phyloP scores from a whole-genome alignment of 2,113 vertebrate species.

The Tachysurus fulvidraco region DNA sequence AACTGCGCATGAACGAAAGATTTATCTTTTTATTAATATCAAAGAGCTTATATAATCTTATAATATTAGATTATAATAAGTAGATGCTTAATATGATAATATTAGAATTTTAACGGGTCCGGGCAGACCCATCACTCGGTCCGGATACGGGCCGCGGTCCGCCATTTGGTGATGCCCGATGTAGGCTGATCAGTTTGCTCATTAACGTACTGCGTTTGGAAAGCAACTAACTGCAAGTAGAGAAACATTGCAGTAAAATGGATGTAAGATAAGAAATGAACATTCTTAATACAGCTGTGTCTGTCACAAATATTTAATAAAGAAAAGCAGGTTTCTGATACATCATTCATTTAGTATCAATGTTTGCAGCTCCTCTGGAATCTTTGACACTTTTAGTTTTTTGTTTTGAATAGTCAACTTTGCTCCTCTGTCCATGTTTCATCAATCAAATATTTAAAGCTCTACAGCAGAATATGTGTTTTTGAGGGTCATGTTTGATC shows the following conservation, averaged over 20 bases:
- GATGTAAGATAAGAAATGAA: neutral
- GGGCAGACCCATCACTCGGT: too few relatives aligned
- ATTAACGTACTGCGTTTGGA: neutral
- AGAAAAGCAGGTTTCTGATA: neutral
- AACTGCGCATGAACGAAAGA: too few relatives aligned
- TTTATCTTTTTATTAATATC: too few relatives aligned
- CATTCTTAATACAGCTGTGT: neutral
- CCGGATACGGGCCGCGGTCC: too few relatives aligned
- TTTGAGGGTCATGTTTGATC: neutral
- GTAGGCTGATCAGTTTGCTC: neutral
- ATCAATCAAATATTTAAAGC: neutral
- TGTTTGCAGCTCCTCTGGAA: neutral
- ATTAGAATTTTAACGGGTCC: too few relatives aligned
- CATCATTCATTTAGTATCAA: neutral
- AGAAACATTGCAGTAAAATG: neutral
- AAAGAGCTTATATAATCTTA: too few relatives aligned
- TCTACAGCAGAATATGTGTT: neutral
- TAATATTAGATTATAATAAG: too few relatives aligned
- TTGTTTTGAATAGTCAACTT: neutral
- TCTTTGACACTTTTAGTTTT: too few relatives aligned
- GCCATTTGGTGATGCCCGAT: too few relatives aligned
- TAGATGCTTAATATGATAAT: too few relatives aligned
- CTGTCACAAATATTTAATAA: neutral
- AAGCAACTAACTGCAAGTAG: neutral
- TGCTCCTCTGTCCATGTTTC: neutral